phyloP scores from a whole-genome alignment of 2,797 vertebrate genomes.

The Myotis findleyi region DNA sequence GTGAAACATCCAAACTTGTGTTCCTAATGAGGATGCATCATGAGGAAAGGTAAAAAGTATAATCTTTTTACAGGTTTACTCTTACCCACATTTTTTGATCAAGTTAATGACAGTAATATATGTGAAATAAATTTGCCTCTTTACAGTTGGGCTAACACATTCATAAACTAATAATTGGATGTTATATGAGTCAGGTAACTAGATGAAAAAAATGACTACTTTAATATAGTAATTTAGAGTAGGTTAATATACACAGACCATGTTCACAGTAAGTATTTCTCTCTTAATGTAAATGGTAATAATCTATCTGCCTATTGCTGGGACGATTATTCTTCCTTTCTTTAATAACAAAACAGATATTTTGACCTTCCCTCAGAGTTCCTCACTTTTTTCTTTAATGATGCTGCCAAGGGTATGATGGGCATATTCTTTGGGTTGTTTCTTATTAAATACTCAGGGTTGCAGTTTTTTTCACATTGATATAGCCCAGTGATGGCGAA shows the following conservation, averaged over 20 bases:
- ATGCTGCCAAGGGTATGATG: not conserved
- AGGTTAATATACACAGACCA: not conserved
- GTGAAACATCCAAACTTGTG: not conserved
- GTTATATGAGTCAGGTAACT: not conserved
- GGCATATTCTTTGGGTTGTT: not conserved
- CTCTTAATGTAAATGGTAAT: not conserved
- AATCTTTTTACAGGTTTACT: not conserved
- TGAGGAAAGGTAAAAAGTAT: constrained; percentile 13
- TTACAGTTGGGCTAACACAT: not conserved
- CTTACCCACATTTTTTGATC: constrained; percentile 5
- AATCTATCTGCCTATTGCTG: not conserved
- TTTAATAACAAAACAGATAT: not conserved
- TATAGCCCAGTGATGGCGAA: too few relatives aligned
- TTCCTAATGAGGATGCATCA: not conserved
- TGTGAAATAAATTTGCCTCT: constrained; percentile 22
- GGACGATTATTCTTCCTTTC: not conserved
- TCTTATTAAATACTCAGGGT: not conserved
- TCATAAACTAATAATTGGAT: not conserved
- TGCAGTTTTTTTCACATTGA: not conserved
- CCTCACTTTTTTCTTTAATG: constrained; percentile 28
- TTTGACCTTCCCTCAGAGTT: not conserved
- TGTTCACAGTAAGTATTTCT: not conserved
- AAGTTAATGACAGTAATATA: constrained; percentile 7
- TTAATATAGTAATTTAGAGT: not conserved
- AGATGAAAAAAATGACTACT: not conserved